phyloP scores from a whole-genome alignment of 2,113 vertebrate genomes.

The Scophthalmus maximus region DNA sequence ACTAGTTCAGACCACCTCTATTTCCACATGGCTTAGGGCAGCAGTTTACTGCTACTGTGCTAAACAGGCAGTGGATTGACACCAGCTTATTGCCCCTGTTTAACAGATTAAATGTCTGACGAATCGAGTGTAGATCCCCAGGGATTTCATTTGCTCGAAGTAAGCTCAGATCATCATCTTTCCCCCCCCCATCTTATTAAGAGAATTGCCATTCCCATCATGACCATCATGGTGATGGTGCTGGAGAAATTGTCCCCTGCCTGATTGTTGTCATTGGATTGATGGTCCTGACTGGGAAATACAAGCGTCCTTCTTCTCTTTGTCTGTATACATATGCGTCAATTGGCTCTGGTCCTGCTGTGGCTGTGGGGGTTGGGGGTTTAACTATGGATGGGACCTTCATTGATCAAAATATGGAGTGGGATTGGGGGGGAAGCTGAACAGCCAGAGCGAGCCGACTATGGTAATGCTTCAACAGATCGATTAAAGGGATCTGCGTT shows the following conservation, averaged over 20 bases:
- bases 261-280: constrained; percentile 17
- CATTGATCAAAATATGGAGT: constrained; percentile 64
- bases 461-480: constrained; percentile 73
- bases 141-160: constrained; percentile 52
- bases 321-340: constrained; percentile 37
- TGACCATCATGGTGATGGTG: constrained; percentile 15
- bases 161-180: constrained; percentile 58
- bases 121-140: constrained; percentile 41
- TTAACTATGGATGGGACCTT: constrained; percentile 45
- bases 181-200: constrained; percentile 44
- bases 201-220: constrained; percentile 51
- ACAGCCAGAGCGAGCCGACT: constrained; percentile 55
- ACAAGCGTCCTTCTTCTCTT: constrained; percentile 8
- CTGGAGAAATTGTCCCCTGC: constrained; percentile 22
- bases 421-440: constrained; percentile 18
- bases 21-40: constrained; percentile 25
- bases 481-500: constrained; percentile 70
- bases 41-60: constrained; percentile 33
- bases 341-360: constrained; percentile 54
- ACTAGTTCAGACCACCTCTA: constrained; percentile 6
- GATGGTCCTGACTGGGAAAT: constrained; percentile 42
- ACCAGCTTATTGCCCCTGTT: constrained; percentile 55
- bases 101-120: constrained; percentile 65
- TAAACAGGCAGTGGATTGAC: constrained; percentile 57
- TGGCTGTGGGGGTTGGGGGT: constrained; percentile 14